Conservation (phyloP, 2,797 vertebrate species). For the Chelon labrosus region DNA sequence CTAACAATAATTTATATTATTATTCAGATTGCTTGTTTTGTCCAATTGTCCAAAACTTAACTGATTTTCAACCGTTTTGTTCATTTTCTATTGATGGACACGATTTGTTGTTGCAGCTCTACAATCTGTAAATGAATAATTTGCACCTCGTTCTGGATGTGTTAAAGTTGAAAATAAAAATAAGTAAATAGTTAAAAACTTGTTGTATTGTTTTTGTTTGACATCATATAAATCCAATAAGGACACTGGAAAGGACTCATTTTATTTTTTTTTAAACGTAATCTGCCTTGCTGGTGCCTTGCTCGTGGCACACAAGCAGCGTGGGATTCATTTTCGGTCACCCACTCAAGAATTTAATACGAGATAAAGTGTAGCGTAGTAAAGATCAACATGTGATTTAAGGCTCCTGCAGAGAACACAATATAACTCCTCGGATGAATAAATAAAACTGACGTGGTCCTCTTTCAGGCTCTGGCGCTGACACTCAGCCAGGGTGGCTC, state of each 20-base stretch:
- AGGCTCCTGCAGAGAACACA: not conserved
- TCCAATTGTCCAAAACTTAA: not conserved
- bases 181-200: constrained; percentile 26
- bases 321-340: not conserved
- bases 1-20: not conserved
- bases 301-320: not conserved
- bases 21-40: not conserved
- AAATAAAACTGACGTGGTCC: constrained; percentile 37
- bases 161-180: constrained; percentile 20
- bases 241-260: too few species aligned
- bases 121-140: not conserved
- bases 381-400: constrained; percentile 17
- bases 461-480: constrained; percentile 47
- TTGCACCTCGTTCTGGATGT: not conserved
- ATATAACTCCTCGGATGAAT: constrained; percentile 40
- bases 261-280: too few species aligned
- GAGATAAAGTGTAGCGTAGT: not conserved
- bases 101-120: too few species aligned
- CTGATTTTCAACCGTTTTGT: too few species aligned
- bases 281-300: not conserved
- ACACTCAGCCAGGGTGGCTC: constrained; percentile 60
- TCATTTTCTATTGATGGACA: too few species aligned
- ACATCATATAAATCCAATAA: constrained; percentile 2
- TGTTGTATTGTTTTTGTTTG: constrained; percentile 19
- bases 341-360: not conserved